A percentile compares a stretch with the other conserved stretches of the same genome.
Evolutionary conservation across 1,140 invertebrate genomes (phyloP).

Genomic region (Arion vulgaris): DNA sequence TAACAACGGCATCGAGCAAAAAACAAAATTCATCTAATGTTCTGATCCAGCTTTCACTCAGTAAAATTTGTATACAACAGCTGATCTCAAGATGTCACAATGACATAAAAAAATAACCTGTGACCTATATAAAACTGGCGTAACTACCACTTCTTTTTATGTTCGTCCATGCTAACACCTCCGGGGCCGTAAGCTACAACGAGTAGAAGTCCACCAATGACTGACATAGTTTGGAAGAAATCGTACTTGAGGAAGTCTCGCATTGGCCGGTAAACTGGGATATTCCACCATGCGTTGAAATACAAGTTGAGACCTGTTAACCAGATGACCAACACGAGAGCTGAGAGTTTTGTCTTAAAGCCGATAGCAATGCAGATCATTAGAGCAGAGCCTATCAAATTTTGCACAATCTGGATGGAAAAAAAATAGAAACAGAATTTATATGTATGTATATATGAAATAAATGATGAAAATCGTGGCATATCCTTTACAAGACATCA

Average conservation of each 20-base stretch:
- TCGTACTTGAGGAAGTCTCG: slow-evolving; percentile 99
- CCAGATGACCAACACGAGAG: slow-evolving; percentile 92
- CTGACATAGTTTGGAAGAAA: slow-evolving; percentile 99
- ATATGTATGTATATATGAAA: no score
- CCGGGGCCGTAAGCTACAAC: slow-evolving; percentile 98
- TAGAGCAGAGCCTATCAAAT: slow-evolving; percentile 92
- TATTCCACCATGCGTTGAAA: slow-evolving; percentile 98
- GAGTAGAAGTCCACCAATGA: slow-evolving; percentile 98
- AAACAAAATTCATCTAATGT: no score
- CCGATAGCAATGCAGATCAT: slow-evolving; percentile 96
- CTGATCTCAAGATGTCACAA: no score
- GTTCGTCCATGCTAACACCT: slow-evolving; percentile 97
- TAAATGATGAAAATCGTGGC: no score
- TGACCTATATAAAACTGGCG: no score
- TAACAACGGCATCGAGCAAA: no score
- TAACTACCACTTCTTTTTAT: slow-evolving; percentile 96
- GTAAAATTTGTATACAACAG: no score
- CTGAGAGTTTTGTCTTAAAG: slow-evolving; percentile 98
- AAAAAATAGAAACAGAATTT: background rate
- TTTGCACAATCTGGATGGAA: slow-evolving; percentile 82
- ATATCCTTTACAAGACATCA: no score
- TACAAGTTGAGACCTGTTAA: slow-evolving; percentile 94
- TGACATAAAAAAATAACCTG: no score
- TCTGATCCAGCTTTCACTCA: no score
- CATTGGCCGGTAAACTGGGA: slow-evolving; percentile 94